Percentiles rank a stretch among this genome's conserved stretches.
Conservation (phyloP, 2,888 invertebrate genomes). For the Liodrosophila aerea region DNA sequence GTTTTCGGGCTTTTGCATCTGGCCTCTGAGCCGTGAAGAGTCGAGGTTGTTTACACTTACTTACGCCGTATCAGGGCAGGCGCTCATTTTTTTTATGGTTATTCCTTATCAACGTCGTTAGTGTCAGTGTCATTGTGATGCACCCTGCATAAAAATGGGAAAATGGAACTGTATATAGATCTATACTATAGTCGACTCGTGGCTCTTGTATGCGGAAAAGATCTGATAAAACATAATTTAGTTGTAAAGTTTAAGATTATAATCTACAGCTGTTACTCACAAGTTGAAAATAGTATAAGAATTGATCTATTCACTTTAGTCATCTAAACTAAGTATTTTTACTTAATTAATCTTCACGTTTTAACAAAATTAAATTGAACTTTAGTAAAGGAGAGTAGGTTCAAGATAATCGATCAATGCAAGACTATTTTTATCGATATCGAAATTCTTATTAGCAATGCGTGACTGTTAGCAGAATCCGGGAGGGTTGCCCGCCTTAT, state of each 20-base stretch:
- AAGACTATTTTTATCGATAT: no score
- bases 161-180: constrained; percentile 3
- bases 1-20: constrained; percentile 6
- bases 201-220: not conserved
- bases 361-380: no score
- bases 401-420: no score
- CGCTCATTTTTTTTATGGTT: constrained; percentile 34
- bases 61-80: constrained; percentile 42
- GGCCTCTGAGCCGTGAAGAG: constrained; percentile 30
- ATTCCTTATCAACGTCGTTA: constrained; percentile 54
- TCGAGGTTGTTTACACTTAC: constrained; percentile 65
- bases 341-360: no score
- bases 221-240: not conserved
- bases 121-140: constrained; percentile 59
- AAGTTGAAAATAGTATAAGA: no score
- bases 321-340: no score
- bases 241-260: not conserved
- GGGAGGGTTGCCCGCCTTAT: no score
- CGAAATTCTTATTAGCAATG: no score
- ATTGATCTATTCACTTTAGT: no score
- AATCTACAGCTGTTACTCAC: no score
- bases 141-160: constrained; percentile 64
- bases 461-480: no score
- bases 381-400: no score
- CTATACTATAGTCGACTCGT: not conserved